Conservation (phyloP, 1,140 invertebrate genomes). For the Drosophila seguyi region DNA sequence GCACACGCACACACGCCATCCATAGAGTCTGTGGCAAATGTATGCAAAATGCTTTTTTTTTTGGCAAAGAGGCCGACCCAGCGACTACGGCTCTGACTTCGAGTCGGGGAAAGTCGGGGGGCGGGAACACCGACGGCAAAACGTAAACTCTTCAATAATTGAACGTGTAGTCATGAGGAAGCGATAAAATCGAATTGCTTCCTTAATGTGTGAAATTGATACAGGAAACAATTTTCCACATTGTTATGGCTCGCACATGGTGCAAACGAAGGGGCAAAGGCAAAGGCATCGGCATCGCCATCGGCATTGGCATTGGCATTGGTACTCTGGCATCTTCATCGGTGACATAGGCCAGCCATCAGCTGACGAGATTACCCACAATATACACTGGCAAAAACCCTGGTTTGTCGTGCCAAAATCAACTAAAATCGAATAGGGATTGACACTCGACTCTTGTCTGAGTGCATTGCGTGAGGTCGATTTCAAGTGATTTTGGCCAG, state of each 20-base stretch:
- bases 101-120: not conserved
- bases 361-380: constrained; percentile 11
- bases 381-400: constrained; percentile 15
- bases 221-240: constrained; percentile 85
- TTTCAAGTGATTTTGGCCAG: constrained; percentile 60
- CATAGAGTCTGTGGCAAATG: constrained; percentile 27
- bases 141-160: constrained; percentile 84
- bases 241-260: constrained; percentile 82
- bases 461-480: constrained; percentile 47
- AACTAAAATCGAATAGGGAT: not conserved
- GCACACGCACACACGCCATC: constrained; percentile 11
- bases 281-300: not conserved
- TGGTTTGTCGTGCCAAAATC: not conserved
- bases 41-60: constrained; percentile 57
- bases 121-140: constrained; percentile 50
- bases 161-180: constrained; percentile 84
- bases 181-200: constrained; percentile 84
- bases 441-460: constrained; percentile 6
- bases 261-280: constrained; percentile 46
- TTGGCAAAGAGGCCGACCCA: constrained; percentile 49
- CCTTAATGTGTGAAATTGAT: constrained; percentile 85
- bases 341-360: constrained; percentile 49
- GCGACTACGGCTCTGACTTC: constrained; percentile 33
- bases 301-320: constrained; percentile 11
- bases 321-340: constrained; percentile 47